Evolutionary conservation across 2,888 invertebrate genomes (phyloP), one percentile per base, ranked within the genome.

Genomic region (Chloroclysta siterata): DNA sequence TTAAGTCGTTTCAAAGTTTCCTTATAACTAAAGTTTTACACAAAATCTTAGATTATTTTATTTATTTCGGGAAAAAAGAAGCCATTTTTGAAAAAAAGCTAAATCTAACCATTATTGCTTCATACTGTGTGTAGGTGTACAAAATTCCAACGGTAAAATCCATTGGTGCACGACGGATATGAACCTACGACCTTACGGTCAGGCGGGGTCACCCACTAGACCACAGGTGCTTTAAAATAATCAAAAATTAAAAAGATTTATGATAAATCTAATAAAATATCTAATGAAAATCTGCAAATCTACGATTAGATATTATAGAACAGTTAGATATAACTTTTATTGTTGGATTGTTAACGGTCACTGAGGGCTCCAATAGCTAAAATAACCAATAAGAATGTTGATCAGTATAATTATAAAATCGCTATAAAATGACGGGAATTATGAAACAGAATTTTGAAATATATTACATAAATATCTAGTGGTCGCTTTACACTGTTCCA

Each of bases 1-100:
- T n/a, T n/a, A n/a, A 42, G 41, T 47, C 22, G 13, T 61, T 54
- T 50, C 41, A 15, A 55, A 57, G 57, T 53, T 42, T 33, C 42
- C 42, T 62, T 42, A 5, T 5, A 54, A 60, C 33, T 14, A 44
- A 50, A 22, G 3, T 0, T 36, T 39, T 53, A 52, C 13, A 5
- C 14, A 46, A 14, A 36, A 39, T 39, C 51, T 47, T 55, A 52
- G 10, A 52, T 36, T 56, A 62, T 39, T 56, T 61, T 46, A 22
- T 22, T 22, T 22, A 22, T 22, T 22, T 22, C 3, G 22, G 46
- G 51, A 15, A 17, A 36, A 5, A 42, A 41, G 29, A 47, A 46
- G 15, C 50, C 33, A 14, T 54, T 60, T 50, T 44, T n/a, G n/a
- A 14, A 60, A 47, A 10, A 3, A 14, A 42, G 42, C 7, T n/a